Conservation (phyloP, 1,140 invertebrate species). For the Proctacanthus coquilletti region DNA sequence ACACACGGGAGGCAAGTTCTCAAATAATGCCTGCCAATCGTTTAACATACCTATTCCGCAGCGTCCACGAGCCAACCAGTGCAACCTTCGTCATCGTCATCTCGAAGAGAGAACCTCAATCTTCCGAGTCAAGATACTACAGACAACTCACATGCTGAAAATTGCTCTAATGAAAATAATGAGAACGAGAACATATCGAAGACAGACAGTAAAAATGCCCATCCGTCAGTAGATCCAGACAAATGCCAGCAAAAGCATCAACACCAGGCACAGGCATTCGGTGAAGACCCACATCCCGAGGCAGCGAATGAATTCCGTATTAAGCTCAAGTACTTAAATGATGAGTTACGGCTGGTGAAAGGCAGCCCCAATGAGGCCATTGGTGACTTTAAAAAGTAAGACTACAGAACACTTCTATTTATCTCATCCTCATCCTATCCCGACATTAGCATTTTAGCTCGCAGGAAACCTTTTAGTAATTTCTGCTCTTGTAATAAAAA, state of each 20-base stretch:
- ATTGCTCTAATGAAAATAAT: conserved; percentile 3
- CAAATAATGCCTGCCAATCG: background rate
- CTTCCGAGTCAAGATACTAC: background rate
- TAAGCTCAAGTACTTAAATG: conserved; percentile 73
- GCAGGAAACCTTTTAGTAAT: too few species aligned
- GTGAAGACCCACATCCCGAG: too few species aligned
- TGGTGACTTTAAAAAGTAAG: conserved; percentile 75
- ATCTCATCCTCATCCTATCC: too few species aligned
- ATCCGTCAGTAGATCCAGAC: background rate
- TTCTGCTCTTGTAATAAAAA: too few species aligned
- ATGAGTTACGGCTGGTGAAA: conserved; percentile 65
- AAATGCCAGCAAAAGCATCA: background rate
- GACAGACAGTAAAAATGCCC: background rate
- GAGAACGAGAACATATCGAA: conserved; percentile 2
- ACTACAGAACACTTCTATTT: conserved; percentile 6
- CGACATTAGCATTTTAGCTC: too few species aligned
- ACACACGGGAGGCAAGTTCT: background rate
- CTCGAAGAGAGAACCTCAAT: background rate
- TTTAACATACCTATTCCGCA: too few species aligned
- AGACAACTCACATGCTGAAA: background rate
- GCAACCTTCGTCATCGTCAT: background rate
- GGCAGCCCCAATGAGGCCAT: conserved; percentile 57
- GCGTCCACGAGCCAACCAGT: background rate
- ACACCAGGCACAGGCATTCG: background rate
- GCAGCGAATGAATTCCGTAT: conserved; percentile 37